Conservation (phyloP, 2,113 vertebrate genomes). For the Nothobranchius kuhntae region DNA sequence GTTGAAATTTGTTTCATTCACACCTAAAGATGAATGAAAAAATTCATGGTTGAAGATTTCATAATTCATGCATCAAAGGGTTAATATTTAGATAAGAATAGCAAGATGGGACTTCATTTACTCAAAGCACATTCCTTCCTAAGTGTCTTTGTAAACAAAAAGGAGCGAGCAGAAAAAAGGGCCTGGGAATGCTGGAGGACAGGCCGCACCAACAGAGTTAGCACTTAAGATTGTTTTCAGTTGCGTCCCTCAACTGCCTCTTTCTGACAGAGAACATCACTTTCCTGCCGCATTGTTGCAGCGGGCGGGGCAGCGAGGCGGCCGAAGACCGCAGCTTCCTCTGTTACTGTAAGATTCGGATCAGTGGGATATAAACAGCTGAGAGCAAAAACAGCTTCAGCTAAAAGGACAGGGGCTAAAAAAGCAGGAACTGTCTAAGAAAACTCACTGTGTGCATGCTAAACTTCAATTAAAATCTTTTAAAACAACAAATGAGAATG, state of each 20-base stretch:
- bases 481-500: constrained; percentile 3
- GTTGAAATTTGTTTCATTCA: no score
- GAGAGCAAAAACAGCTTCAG: constrained; percentile 38
- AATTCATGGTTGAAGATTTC: background rate
- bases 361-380: constrained; percentile 51
- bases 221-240: constrained; percentile 70
- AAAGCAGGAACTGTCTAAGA: constrained; percentile 34
- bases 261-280: constrained; percentile 62
- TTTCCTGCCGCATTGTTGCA: constrained; percentile 66
- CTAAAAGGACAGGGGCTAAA: constrained; percentile 44
- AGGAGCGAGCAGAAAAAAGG: constrained; percentile 39
- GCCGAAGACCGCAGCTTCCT: constrained; percentile 48
- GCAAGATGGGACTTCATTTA: constrained; percentile 34
- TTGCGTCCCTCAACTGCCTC: constrained; percentile 63
- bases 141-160: constrained; percentile 65
- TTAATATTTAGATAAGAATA: constrained; percentile 6
- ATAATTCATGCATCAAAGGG: constrained; percentile 1
- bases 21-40: no score
- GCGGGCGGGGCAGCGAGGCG: constrained; percentile 27
- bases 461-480: constrained; percentile 16
- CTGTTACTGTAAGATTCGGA: constrained; percentile 54
- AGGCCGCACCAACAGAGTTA: constrained; percentile 61
- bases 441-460: background rate
- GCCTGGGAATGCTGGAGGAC: constrained; percentile 48
- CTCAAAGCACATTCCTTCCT: constrained; percentile 53